These are phyloP conservation scores for Ormyrus pomaceus DNA, from an alignment of 2,888 invertebrate species.

Conservation along the genomic window DNA sequence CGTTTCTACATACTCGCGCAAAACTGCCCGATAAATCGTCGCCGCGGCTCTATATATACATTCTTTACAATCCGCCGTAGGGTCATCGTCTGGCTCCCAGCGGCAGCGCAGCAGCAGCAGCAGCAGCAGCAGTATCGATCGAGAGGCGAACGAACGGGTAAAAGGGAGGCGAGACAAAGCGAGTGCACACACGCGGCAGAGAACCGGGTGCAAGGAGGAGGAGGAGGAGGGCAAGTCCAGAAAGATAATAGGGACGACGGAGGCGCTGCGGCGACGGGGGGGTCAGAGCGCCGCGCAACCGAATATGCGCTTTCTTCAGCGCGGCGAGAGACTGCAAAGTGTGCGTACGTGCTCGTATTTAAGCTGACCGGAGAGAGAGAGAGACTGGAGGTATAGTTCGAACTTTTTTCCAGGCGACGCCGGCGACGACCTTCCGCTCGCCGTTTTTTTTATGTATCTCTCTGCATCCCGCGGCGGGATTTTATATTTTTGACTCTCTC, in stretches of 20 bases:
- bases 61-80: slow-evolving; percentile 42
- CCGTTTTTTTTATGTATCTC: background rate
- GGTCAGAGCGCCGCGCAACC: too few relatives aligned
- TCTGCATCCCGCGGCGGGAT: background rate
- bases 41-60: slow-evolving; percentile 1
- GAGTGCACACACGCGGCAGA: background rate
- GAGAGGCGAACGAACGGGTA: slow-evolving; percentile 20
- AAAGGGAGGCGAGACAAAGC: slow-evolving; percentile 26
- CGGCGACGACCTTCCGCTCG: too few relatives aligned
- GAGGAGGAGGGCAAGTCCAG: background rate
- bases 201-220: background rate
- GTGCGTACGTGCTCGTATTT: too few relatives aligned
- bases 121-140: slow-evolving; percentile 40
- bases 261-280: background rate
- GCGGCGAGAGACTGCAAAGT: too few relatives aligned
- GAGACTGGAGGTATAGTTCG: too few relatives aligned
- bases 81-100: slow-evolving; percentile 34
- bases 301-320: too few relatives aligned
- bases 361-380: too few relatives aligned
- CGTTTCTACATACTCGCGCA: background rate
- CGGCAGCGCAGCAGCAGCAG: background rate
- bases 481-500: background rate
- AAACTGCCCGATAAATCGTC: slow-evolving; percentile 29
- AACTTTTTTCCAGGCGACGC: too few relatives aligned
- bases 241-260: slow-evolving; percentile 41